Evolutionary conservation across 2,888 invertebrate species (phyloP).

Genomic region (Sarcophaga caerulescens): DNA sequence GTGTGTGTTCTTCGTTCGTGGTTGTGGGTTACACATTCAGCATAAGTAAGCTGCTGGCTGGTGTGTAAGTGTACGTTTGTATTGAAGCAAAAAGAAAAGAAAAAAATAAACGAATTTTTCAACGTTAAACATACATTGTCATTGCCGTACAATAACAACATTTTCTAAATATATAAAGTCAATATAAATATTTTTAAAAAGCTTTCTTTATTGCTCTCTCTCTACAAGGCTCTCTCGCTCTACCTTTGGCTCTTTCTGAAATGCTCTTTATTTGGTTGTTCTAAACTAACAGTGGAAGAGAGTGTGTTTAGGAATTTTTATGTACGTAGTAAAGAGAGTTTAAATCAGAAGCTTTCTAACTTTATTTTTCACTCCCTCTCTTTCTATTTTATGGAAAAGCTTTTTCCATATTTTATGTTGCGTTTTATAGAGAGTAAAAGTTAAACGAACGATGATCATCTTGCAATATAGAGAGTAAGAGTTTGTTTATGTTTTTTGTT

Average conservation of each 20-base stretch:
- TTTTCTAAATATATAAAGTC: constrained; percentile 46
- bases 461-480: constrained; percentile 55
- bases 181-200: constrained; percentile 37
- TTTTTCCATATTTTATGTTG: constrained; percentile 10
- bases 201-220: constrained; percentile 8
- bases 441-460: constrained; percentile 55
- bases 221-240: not conserved
- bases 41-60: too few relatives aligned
- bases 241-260: not conserved
- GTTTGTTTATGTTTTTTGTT: constrained; percentile 39
- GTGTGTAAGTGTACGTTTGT: too few relatives aligned
- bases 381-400: not conserved
- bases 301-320: not conserved
- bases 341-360: constrained; percentile 3
- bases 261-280: too few relatives aligned
- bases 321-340: not conserved
- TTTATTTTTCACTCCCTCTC: not conserved
- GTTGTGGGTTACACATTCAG: too few relatives aligned
- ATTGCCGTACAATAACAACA: constrained; percentile 67
- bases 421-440: constrained; percentile 56
- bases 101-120: constrained; percentile 23
- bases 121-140: constrained; percentile 67
- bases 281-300: constrained; percentile 58
- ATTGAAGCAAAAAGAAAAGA: not conserved
- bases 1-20: too few relatives aligned